Evolutionary conservation across 2,797 vertebrate genomes (phyloP).

Genomic region (Apogon hyalosoma): DNA sequence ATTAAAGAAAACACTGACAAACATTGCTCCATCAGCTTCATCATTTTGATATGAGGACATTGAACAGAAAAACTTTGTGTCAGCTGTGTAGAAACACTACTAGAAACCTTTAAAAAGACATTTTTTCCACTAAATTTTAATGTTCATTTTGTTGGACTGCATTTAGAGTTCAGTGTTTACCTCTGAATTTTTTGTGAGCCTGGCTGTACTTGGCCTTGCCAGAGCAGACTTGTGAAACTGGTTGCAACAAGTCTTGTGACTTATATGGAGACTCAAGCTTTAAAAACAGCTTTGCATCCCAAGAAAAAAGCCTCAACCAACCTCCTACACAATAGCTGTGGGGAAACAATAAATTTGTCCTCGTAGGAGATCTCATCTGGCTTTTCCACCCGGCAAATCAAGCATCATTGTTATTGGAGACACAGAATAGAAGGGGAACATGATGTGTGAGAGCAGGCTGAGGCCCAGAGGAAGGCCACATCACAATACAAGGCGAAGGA

Average conservation of each 20-base stretch:
- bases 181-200: no score
- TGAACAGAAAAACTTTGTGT: neutral
- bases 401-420: slow-evolving; percentile 70
- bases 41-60: neutral
- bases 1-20: neutral
- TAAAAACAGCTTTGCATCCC: slow-evolving; percentile 20
- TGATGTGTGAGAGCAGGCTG: slow-evolving; percentile 60
- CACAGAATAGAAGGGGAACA: slow-evolving; percentile 47
- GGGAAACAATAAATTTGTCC: slow-evolving; percentile 63
- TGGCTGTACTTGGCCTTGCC: neutral
- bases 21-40: neutral
- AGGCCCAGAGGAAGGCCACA: slow-evolving; percentile 71
- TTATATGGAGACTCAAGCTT: neutral
- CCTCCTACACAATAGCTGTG: slow-evolving; percentile 38
- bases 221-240: neutral
- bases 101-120: neutral
- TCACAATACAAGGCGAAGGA: slow-evolving; percentile 74
- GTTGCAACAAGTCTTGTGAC: slow-evolving; percentile 7
- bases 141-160: neutral
- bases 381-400: slow-evolving; percentile 60
- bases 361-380: slow-evolving; percentile 52
- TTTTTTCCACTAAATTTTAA: neutral
- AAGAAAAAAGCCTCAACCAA: slow-evolving; percentile 37
- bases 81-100: neutral
- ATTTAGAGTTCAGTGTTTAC: neutral